Conservation (phyloP, 2,888 invertebrate genomes). For the Lithophane semibrunnea region DNA sequence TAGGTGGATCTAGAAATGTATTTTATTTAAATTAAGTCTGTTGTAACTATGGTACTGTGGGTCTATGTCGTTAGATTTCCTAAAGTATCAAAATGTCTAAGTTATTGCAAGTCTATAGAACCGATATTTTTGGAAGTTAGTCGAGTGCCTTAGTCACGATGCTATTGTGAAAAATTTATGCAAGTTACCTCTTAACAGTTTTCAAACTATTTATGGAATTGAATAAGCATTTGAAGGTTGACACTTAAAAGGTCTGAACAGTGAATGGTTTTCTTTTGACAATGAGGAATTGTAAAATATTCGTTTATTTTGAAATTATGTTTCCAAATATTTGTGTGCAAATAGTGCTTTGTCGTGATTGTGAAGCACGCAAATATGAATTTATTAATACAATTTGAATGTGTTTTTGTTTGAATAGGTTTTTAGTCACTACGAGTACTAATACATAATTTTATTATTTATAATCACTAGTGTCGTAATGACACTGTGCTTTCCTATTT, state of each 20-base stretch:
- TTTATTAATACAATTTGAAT: conserved; percentile 9
- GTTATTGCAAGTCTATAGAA: conserved; percentile 18
- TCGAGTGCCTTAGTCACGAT: conserved; percentile 58
- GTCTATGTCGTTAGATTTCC: not conserved
- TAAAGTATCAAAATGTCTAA: not conserved
- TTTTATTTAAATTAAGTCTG: not conserved
- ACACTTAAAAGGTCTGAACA: conserved; percentile 63
- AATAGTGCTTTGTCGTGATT: conserved; percentile 27
- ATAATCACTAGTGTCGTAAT: no score
- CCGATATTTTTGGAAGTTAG: conserved; percentile 52
- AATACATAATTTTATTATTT: not conserved
- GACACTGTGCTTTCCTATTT: not conserved
- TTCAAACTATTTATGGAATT: conserved; percentile 75
- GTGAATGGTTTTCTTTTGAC: conserved; percentile 67
- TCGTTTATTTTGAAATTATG: conserved; percentile 62
- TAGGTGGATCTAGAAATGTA: not conserved
- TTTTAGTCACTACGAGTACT: not conserved
- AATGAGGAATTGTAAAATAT: conserved; percentile 51
- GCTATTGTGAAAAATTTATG: conserved; percentile 72
- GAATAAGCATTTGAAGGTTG: conserved; percentile 73
- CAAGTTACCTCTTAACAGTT: conserved; percentile 66
- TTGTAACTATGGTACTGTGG: not conserved
- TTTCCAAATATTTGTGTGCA: conserved; percentile 62
- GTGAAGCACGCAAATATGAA: conserved; percentile 32
- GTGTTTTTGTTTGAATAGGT: not conserved